Evolutionary conservation across 2,113 vertebrate species (phyloP), one percentile per base, ranked within the genome.

Genomic region (Solea solea): DNA sequence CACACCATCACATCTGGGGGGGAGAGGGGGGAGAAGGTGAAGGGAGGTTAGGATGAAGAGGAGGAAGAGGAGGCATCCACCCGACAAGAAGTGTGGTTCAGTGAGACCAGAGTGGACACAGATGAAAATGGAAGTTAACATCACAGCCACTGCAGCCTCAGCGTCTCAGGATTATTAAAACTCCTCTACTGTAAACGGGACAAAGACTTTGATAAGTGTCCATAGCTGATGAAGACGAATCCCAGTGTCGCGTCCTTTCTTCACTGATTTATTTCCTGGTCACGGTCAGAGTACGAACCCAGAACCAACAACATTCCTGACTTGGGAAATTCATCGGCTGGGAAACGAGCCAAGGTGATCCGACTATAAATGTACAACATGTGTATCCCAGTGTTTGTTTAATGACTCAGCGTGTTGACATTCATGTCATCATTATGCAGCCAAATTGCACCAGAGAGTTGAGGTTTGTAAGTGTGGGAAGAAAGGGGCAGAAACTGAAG

Each of bases 1-100:
- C 96, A 97, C 57, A 97, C 96, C 96, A 97, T 97, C 88, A 97
- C 96, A 75, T 97, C 96, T 96, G 87, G 53, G 59, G 28, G 63
- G 58, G 52, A 44, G 54, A 44, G 57, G 21, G 13, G 10, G 5
- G 25, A 49, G 44, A 28, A 13, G 49, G 53, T 41, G 46, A 54
- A 27, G 25, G 8, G 28, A 50, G 21, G 21, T 21, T n/a, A n/a
- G n/a, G n/a, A n/a, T n/a, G n/a, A n/a, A n/a, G n/a, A n/a, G n/a
- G n/a, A n/a, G n/a, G n/a, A n/a, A n/a, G n/a, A n/a, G n/a, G n/a
- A n/a, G n/a, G n/a, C n/a, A n/a, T n/a, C n/a, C n/a, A n/a, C n/a
- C n/a, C n/a, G n/a, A n/a, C n/a, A n/a, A n/a, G n/a, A n/a, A n/a
- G n/a, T n/a, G n/a, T n/a, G n/a, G n/a, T n/a, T n/a, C n/a, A n/a